Evolutionary conservation across 1,140 invertebrate genomes (phyloP), one percentile per base, ranked within the genome.

Genomic region (Lysiphlebus fabarum): DNA sequence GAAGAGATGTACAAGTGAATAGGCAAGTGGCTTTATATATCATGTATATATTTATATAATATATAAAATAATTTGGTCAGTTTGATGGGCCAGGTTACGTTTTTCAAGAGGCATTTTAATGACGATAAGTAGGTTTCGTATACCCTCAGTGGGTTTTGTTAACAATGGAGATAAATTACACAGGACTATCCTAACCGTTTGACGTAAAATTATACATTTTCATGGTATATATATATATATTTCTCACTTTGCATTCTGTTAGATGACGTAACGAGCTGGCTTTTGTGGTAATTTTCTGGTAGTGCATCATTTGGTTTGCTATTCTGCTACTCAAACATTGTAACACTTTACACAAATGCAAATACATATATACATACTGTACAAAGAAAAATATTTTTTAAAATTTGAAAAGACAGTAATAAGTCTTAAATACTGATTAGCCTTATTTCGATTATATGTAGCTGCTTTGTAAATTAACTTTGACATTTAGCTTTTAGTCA

Each of bases 141-240:
- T 26, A 26, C 41, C 53, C 12, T 9, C 37, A 26, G n/a, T 11
- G 14, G 47, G 26, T 49, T 53, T 26, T 11, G 38, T 41, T 17
- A 55, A 55, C 53, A 43, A 34, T 44, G 53, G 11, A 17, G 41
- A 55, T 55, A 55, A 44, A 55, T 44, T 55, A 43, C 6, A 9
- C 17, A 5, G 33, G n/a, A 7, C 10, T 8, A 49, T 8, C 47
- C 14, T 11, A 44, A 10, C 42, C 53, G 53, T 55, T 55, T 55
- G 53, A 55, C 33, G 42, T 43, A 36, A 26, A 26, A 55, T 12
- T 14, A 11, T 17, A 26, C 38, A 44, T 55, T 36, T 14, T 34
- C 11, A 12, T 4, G 53, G 5, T 43, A 33, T 53, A 41, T 41
- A 37, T 34, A 11, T 53, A 8, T 41, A 41, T 1, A 6, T 8